A percentile compares a stretch with the other conserved stretches of the same genome.
phyloP scores from a whole-genome alignment of 2,797 vertebrate species.

The Ficedula albicollis region DNA sequence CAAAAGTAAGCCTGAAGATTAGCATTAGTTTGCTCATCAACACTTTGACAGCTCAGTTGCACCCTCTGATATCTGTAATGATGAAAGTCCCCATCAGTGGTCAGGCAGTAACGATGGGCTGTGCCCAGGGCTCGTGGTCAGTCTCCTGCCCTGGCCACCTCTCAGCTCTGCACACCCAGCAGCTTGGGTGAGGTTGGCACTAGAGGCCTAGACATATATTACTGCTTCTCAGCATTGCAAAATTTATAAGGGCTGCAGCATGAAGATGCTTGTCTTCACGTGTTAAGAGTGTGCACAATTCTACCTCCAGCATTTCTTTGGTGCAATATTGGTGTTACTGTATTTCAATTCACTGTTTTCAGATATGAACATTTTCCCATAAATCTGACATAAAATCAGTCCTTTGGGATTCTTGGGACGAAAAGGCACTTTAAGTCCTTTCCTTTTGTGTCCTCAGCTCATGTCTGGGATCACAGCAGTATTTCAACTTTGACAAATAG shows the following conservation, averaged over 20 bases:
- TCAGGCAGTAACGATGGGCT: not conserved
- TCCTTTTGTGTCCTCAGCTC: not conserved
- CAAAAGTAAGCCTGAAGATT: not conserved
- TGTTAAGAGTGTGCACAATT: not conserved
- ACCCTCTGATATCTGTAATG: not conserved
- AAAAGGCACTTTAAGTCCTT: not conserved
- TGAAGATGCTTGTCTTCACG: not conserved
- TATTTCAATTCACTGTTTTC: not conserved
- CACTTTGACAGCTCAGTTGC: not conserved
- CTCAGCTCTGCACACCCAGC: not conserved
- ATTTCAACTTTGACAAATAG: not conserved
- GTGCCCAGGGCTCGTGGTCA: rapidly evolving
- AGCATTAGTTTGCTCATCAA: not conserved
- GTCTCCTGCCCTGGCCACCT: not conserved
- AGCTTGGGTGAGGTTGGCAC: not conserved
- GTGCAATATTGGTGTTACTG: not conserved
- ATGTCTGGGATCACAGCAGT: not conserved
- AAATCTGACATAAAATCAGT: not conserved
- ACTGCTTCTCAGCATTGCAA: not conserved
- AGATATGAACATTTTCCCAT: not conserved
- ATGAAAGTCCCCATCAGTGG: not conserved
- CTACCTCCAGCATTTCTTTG: not conserved
- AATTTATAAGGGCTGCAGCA: not conserved
- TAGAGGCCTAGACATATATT: too few species aligned
- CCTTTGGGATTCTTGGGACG: not conserved